Conservation (phyloP, 1,140 invertebrate species). For the Tetramorium alpestre region DNA sequence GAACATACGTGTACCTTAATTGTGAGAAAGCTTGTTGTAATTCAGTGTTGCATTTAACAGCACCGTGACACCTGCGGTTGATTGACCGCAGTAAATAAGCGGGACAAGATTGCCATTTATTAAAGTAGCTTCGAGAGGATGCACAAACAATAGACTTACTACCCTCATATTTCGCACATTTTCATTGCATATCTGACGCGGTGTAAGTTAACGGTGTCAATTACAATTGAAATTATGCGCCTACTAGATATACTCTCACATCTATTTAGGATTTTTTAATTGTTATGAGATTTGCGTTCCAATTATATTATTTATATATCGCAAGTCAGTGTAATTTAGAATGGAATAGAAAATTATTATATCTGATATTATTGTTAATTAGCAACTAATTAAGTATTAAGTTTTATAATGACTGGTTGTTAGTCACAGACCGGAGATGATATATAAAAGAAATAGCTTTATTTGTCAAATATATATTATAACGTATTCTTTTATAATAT, state of each 20-base stretch:
- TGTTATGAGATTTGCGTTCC: neutral
- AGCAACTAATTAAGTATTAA: neutral
- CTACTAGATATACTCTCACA: neutral
- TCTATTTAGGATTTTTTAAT: neutral
- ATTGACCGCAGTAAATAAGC: conserved; percentile 27
- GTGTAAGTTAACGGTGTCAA: conserved; percentile 27
- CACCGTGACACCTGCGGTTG: conserved; percentile 42
- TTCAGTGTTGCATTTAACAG: conserved; percentile 28
- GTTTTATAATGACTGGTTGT: neutral
- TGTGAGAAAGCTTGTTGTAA: conserved; percentile 24
- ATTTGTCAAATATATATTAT: neutral
- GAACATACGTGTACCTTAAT: conserved; percentile 6
- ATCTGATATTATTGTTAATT: neutral
- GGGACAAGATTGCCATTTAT: conserved; percentile 13
- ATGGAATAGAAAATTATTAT: neutral
- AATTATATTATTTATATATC: conserved; percentile 10
- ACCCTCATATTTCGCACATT: neutral
- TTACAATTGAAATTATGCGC: neutral
- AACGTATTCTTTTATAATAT: neutral
- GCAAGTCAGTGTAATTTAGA: neutral
- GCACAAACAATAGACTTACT: conserved; percentile 14
- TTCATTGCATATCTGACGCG: neutral
- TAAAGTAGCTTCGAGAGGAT: conserved; percentile 26
- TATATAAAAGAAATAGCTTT: neutral
- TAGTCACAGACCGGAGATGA: neutral